Percentiles rank a stretch among this genome's conserved stretches.
Evolutionary conservation across 2,113 vertebrate species (phyloP).

Genomic region (Ptyas mucosa): DNA sequence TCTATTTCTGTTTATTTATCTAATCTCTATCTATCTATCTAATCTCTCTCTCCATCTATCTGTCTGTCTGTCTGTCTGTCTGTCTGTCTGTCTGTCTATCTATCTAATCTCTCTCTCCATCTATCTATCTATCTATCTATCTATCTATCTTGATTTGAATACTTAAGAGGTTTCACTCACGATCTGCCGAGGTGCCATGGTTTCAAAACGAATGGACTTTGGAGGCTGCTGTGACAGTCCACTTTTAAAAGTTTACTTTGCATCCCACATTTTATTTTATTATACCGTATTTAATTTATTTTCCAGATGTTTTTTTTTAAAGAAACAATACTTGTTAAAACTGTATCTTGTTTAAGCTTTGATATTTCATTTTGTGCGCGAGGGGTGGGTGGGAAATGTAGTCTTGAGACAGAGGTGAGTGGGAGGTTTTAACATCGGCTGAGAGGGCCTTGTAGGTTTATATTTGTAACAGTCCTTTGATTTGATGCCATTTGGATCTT

Average conservation of each 20-base stretch:
- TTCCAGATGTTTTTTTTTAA: conserved; percentile 2
- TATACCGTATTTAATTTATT: background rate
- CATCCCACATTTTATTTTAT: background rate
- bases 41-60: no score
- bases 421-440: conserved; percentile 31
- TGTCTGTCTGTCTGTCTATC: no score
- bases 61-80: no score
- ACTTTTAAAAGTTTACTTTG: background rate
- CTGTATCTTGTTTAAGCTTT: conserved; percentile 15
- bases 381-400: background rate
- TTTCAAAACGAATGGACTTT: background rate
- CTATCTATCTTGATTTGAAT: background rate
- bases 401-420: conserved; percentile 9
- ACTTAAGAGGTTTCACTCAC: background rate
- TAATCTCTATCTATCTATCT: no score
- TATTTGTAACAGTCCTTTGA: conserved; percentile 36
- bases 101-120: no score
- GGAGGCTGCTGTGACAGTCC: background rate
- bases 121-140: no score
- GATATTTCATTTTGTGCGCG: background rate
- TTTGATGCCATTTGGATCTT: conserved; percentile 14
- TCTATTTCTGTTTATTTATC: no score
- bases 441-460: conserved; percentile 32
- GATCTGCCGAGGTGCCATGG: background rate
- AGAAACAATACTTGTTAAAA: background rate